Evolutionary conservation across 2,888 invertebrate species (phyloP).

Genomic region (Melinaea menophilus): DNA sequence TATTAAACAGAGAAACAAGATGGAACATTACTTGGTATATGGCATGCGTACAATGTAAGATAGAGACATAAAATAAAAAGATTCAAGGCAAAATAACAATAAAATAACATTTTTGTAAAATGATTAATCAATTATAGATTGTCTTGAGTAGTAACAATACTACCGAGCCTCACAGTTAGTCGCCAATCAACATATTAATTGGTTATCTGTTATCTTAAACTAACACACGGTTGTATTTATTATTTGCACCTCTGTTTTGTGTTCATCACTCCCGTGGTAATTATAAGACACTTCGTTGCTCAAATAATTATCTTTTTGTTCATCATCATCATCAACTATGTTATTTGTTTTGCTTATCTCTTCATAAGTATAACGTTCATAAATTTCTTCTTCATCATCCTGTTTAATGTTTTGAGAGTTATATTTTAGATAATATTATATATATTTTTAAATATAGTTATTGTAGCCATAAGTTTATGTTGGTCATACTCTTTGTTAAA

Average conservation of each 20-base stretch:
- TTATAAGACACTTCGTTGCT: slow-evolving; percentile 38
- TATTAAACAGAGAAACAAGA: background rate
- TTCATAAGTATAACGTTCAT: slow-evolving; percentile 39
- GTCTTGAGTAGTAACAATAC: background rate
- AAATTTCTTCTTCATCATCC: slow-evolving; percentile 35
- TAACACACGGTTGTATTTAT: slow-evolving; percentile 40
- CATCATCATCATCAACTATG: slow-evolving; percentile 38
- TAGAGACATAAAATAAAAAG: background rate
- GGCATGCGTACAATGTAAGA: background rate
- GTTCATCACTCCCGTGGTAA: slow-evolving; percentile 38
- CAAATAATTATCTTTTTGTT: slow-evolving; percentile 38
- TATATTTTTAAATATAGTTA: background rate
- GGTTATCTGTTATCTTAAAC: slow-evolving; percentile 24
- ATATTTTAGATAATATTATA: background rate
- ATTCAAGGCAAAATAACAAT: background rate
- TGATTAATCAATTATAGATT: background rate
- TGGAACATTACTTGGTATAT: background rate
- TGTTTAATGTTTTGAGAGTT: slow-evolving; percentile 5
- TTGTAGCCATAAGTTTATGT: background rate
- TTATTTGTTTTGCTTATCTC: slow-evolving; percentile 31
- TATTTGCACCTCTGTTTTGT: slow-evolving; percentile 48
- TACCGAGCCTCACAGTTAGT: slow-evolving; percentile 43
- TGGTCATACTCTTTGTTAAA: background rate
- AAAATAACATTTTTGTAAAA: background rate
- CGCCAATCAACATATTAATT: slow-evolving; percentile 46